These are phyloP conservation scores for Zonitis immaculata DNA, from an alignment of 2,888 invertebrate genomes.

Conservation along the genomic window DNA sequence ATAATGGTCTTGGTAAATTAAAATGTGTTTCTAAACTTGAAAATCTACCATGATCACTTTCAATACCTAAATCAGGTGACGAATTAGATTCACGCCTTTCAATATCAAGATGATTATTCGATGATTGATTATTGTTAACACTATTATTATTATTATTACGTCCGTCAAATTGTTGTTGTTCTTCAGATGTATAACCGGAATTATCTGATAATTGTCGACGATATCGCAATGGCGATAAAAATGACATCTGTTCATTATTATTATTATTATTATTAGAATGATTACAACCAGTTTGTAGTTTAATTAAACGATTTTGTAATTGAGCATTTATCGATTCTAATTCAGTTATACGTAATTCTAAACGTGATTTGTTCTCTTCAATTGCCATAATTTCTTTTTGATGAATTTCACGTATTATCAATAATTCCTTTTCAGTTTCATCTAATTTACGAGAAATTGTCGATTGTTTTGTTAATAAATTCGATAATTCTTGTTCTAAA, in stretches of 20 bases:
- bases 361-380: constrained; percentile 49
- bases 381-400: constrained; percentile 31
- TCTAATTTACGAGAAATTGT: constrained; percentile 12
- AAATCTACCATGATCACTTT: constrained; percentile 68
- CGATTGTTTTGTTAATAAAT: neutral
- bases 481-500: constrained; percentile 57
- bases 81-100: constrained; percentile 51
- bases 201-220: constrained; percentile 41
- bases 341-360: constrained; percentile 46
- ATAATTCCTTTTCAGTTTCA: constrained; percentile 38
- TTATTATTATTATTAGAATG: constrained; percentile 20
- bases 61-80: constrained; percentile 87
- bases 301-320: constrained; percentile 42
- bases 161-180: constrained; percentile 35
- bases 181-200: constrained; percentile 51
- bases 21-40: constrained; percentile 59
- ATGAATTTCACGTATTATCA: constrained; percentile 34
- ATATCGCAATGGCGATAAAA: constrained; percentile 20
- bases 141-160: neutral
- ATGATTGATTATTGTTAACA: neutral
- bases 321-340: constrained; percentile 46
- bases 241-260: constrained; percentile 14
- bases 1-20: constrained; percentile 46
- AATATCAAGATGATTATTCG: constrained; percentile 28
- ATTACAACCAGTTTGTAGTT: constrained; percentile 28